phyloP scores from a whole-genome alignment of 2,888 invertebrate genomes.

The Drosophila borealis region DNA sequence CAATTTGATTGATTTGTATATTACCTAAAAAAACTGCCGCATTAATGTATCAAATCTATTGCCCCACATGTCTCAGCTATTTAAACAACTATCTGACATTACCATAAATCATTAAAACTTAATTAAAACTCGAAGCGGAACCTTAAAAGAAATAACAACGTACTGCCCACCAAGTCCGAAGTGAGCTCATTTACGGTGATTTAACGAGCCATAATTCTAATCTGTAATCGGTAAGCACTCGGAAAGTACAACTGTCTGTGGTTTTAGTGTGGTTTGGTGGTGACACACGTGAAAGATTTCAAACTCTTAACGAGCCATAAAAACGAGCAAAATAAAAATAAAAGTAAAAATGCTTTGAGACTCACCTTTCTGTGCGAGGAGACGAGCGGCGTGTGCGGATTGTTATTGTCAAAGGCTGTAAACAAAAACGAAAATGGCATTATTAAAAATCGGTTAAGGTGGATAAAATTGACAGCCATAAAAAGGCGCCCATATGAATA shows the following conservation, averaged over 20 bases:
- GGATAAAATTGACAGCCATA: conserved; percentile 24
- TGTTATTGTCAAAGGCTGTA: conserved; percentile 72
- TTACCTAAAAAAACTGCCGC: conserved; percentile 10
- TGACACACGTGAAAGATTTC: conserved; percentile 60
- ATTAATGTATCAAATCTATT: conserved; percentile 30
- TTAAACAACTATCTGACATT: conserved; percentile 37
- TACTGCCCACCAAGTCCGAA: conserved; percentile 33
- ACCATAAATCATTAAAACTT: conserved; percentile 56
- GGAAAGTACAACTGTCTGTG: conserved; percentile 32
- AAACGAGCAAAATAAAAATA: conserved; percentile 17
- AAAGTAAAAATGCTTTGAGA: conserved; percentile 24
- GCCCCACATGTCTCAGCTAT: conserved; percentile 28
- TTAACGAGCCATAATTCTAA: conserved; percentile 75
- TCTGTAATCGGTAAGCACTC: conserved; percentile 67
- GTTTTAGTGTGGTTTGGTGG: conserved; percentile 17
- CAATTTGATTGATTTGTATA: conserved; percentile 40
- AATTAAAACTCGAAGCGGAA: conserved; percentile 68
- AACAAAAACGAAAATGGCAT: conserved; percentile 18
- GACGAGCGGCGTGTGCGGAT: conserved; percentile 65
- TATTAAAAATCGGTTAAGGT: conserved; percentile 23
- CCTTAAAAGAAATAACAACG: conserved; percentile 32
- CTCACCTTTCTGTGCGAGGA: conserved; percentile 75
- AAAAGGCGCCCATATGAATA: conserved; percentile 18
- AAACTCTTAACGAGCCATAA: conserved; percentile 49
- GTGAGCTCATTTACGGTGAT: conserved; percentile 59